Base-by-base conservation (phyloP, 2,888 invertebrate species). In the Autographa pulchrina region DNA sequence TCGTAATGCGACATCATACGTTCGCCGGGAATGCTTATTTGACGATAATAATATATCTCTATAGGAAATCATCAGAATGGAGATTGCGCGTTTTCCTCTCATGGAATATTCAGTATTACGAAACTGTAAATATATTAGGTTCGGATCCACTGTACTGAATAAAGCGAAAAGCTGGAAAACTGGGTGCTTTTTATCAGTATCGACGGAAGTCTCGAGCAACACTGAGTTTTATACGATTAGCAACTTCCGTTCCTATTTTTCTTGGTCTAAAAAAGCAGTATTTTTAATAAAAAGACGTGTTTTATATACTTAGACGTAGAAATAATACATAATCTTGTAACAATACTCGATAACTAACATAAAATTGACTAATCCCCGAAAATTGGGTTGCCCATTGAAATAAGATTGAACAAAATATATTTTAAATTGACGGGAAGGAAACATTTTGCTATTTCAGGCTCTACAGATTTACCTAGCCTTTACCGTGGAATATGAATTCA, bases 71-170 rank as follows among this genome's bases (percentile, higher is more conserved):
- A 65, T 66, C 48, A 58, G 56, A 62, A 68, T 56, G 64, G n/a
- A 76, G 25, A 72, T 69, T 64, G 60, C 61, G 11, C 60, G 58
- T 65, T 77, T 77, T 66, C 60, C 52, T 73, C 20, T 62, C 41
- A 56, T 52, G 14, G n/a, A 73, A 43, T 67, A 69, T 64, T 73
- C 61, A 67, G 63, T 16, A 31, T 58, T 66, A 62, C n/a, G 38
- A 25, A 20, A 56, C 63, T 64, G 56, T 54, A 41, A 64, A 62
- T 65, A 62, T 59, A 52, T 20, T 60, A 43, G 35, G 20, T 18
- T 8, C 16, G 35, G 59, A 59, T 69, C 25, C 31, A 20, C 41
- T n/a, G 6, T 74, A 65, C 14, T 35, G 32, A 59, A 68, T 61
- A 68, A 52, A 68, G 64, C 66, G 64, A 60, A 72, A 18, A 58